Conservation (phyloP, 1,140 invertebrate species). For the Drosophila micromelanica region DNA sequence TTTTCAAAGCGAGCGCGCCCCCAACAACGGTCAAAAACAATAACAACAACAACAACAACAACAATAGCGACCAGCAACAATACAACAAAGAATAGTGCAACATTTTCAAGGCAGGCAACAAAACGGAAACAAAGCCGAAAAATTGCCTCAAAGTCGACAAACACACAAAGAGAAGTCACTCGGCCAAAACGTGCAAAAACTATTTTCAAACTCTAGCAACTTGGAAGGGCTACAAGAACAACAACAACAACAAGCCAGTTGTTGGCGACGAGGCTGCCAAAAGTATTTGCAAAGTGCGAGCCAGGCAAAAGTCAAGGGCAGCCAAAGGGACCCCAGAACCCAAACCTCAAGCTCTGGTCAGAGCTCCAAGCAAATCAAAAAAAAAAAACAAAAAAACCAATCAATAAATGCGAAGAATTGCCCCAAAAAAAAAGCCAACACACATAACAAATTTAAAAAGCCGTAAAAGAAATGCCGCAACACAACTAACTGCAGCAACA, state of each 20-base stretch:
- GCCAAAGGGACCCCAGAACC: conserved; percentile 46
- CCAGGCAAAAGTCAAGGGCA: conserved; percentile 77
- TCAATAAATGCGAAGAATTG: conserved; percentile 64
- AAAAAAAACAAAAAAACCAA: conserved; percentile 29
- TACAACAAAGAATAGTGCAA: conserved; percentile 41
- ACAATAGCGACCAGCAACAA: background rate
- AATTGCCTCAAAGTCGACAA: conserved; percentile 59
- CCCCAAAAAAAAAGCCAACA: conserved; percentile 18
- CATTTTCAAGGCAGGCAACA: conserved; percentile 54
- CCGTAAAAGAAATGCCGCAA: conserved; percentile 44
- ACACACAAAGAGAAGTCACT: conserved; percentile 66
- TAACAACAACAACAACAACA: conserved; percentile 9
- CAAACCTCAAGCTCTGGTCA: conserved; percentile 3
- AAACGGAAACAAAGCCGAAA: conserved; percentile 73
- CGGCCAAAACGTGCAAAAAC: conserved; percentile 76
- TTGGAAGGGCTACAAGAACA: conserved; percentile 56
- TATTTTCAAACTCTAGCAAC: conserved; percentile 70
- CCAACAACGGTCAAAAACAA: conserved; percentile 35
- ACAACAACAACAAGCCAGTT: conserved; percentile 25
- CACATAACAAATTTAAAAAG: conserved; percentile 46
- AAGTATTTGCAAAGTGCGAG: conserved; percentile 75
- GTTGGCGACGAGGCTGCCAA: conserved; percentile 75
- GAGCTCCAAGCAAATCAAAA: background rate
- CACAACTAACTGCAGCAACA: conserved; percentile 51
- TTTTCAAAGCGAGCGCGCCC: conserved; percentile 47